Conservation (phyloP, 2,113 vertebrate genomes). For the Coregonus clupeaformis region DNA sequence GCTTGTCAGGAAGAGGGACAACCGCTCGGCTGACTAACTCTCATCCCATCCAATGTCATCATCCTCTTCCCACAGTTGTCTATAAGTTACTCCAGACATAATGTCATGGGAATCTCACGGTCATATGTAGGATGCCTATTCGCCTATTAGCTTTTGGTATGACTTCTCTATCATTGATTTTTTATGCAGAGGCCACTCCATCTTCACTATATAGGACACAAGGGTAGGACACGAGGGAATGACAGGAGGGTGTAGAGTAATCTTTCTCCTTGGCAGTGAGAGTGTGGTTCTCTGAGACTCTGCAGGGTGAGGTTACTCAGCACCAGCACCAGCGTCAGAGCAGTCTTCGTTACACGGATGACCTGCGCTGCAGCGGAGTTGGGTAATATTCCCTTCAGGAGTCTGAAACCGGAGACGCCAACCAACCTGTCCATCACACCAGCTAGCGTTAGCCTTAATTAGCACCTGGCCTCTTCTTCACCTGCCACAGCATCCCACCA, state of each 20-base stretch:
- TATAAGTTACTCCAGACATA: too few relatives aligned
- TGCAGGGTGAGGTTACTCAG: constrained; percentile 40
- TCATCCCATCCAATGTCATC: too few relatives aligned
- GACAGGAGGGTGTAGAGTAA: neutral
- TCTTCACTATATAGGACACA: constrained; percentile 4
- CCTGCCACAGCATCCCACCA: constrained; percentile 54
- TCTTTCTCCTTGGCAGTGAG: constrained; percentile 24
- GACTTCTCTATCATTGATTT: constrained; percentile 13
- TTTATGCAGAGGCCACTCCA: constrained; percentile 20
- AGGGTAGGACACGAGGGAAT: constrained; percentile 18
- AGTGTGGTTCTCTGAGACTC: neutral
- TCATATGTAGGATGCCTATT: constrained; percentile 7
- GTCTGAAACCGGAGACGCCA: constrained; percentile 63
- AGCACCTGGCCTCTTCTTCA: constrained; percentile 58
- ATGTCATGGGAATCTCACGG: too few relatives aligned
- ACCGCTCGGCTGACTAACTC: constrained; percentile 1
- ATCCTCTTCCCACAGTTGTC: too few relatives aligned
- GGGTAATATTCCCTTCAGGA: constrained; percentile 57
- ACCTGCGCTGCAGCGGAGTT: constrained; percentile 18
- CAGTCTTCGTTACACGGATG: constrained; percentile 43
- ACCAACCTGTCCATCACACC: constrained; percentile 37
- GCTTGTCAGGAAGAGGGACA: constrained; percentile 37
- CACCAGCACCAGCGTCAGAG: constrained; percentile 21
- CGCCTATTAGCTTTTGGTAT: constrained; percentile 1
- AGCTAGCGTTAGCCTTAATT: constrained; percentile 57